A percentile compares a stretch with the other conserved stretches of the same genome.
Evolutionary conservation across 2,113 vertebrate genomes (phyloP).

Genomic region (Protobothrops mucrosquamatus): DNA sequence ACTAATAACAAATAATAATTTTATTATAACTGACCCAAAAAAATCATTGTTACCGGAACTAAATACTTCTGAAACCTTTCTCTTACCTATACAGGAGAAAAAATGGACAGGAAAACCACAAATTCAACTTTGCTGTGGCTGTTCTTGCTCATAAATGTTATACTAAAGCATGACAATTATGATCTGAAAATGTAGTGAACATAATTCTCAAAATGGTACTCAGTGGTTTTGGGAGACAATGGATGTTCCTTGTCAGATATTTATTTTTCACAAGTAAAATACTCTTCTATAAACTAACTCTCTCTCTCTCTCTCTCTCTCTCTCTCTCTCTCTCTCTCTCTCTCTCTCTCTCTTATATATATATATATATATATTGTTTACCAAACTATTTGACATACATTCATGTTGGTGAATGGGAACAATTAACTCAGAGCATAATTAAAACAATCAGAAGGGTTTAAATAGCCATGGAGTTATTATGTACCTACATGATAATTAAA

Average conservation of each 20-base stretch:
- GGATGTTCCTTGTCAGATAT: neutral
- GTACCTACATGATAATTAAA: slow-evolving; percentile 64
- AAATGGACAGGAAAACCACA: neutral
- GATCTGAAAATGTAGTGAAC: neutral
- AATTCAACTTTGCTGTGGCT: neutral
- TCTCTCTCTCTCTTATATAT: too few relatives aligned
- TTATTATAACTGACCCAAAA: neutral
- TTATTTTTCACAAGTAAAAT: neutral
- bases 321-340: too few relatives aligned
- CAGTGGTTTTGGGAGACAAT: neutral
- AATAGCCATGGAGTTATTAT: slow-evolving; percentile 60
- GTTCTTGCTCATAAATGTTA: neutral
- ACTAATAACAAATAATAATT: too few relatives aligned
- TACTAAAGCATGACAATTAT: too few relatives aligned
- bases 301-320: too few relatives aligned
- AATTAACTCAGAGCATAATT: slow-evolving; percentile 63
- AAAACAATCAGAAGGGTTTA: slow-evolving; percentile 64
- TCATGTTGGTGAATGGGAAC: slow-evolving; percentile 52
- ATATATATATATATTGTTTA: slow-evolving; percentile 38
- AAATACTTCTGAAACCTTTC: neutral
- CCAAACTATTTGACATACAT: slow-evolving; percentile 52
- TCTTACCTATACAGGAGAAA: too few relatives aligned
- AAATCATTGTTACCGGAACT: neutral
- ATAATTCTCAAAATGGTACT: neutral
- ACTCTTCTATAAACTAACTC: too few relatives aligned